These are phyloP conservation scores for Acanthornis magna DNA, from an alignment of 2,797 vertebrate species.

Conservation along the genomic window DNA sequence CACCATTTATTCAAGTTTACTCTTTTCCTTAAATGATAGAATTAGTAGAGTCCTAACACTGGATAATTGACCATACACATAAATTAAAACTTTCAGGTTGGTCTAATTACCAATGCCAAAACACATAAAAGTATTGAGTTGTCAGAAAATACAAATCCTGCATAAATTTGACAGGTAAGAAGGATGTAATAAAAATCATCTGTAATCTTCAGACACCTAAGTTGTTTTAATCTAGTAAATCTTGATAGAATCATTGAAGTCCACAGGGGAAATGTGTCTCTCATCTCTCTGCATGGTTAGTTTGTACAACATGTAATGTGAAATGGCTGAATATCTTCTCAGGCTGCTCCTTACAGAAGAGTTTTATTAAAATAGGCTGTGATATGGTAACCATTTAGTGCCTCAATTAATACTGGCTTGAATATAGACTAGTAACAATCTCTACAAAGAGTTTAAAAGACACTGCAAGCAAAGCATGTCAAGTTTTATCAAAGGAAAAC, in stretches of 20 bases:
- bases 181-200: not conserved
- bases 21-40: not conserved
- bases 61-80: not conserved
- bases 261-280: not conserved
- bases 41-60: not conserved
- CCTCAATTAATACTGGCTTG: not conserved
- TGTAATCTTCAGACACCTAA: not conserved
- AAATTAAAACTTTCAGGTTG: not conserved
- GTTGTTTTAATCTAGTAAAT: not conserved
- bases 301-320: not conserved
- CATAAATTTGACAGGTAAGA: not conserved
- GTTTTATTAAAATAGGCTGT: conserved; percentile 8
- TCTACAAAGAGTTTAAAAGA: not conserved
- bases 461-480: not conserved
- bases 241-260: not conserved
- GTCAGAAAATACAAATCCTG: not conserved
- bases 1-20: not conserved
- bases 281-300: not conserved
- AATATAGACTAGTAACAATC: not conserved
- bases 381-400: not conserved
- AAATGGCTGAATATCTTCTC: not conserved
- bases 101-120: not conserved
- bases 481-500: not conserved
- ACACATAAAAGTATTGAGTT: not conserved
- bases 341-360: not conserved